Evolutionary conservation across 2,797 vertebrate species (phyloP), one percentile per base, ranked within the genome.

Genomic region (Rhabdophis nuchalis): DNA sequence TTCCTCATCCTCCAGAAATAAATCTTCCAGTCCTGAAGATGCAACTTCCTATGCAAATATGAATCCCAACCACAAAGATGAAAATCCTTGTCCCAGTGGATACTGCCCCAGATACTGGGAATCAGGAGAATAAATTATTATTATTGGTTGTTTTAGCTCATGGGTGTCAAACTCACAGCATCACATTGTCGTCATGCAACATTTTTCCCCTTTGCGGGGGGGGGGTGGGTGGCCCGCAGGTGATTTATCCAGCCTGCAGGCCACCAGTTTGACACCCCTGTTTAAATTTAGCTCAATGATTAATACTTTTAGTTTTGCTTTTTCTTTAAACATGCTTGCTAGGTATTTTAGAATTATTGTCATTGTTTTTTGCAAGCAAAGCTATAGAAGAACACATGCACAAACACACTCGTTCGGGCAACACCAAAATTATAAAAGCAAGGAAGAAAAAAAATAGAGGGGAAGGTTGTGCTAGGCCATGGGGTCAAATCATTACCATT

Each of bases 401-500:
- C 20, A 82, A 11, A 4, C 36, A 53, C 46, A 27, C 57, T 41
- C 60, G 4, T 56, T 54, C 27, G 36, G 52, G 50, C 36, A 56
- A 36, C 23, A 46, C n/a, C 25, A 54, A 36, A 27, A 90, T 25
- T 52, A 56, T 85, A 61, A 90, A 58, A 64, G 86, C 14, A 61
- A 53, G 57, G 52, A 56, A 27, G 52, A 64, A 29, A 29, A 88
- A 13, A n/a, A 14, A 25, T 0, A 1, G 1, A 14, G 9, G 16
- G 46, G 1, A 8, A 20, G 29, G 0, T 27, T 13, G 41, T n/a
- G 1, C 16, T 50, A 12, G n/a, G 1, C 14, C 32, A 13, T 27
- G 50, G 32, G 14, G 64, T 41, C 5, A 86, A 54, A 50, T 89
- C 6, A 89, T 91, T 91, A 86, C 52, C 92, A 92, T 92, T 90